Evolutionary conservation across 2,113 vertebrate genomes (phyloP), one percentile per base, ranked within the genome.

Genomic region (Colossoma macropomum): DNA sequence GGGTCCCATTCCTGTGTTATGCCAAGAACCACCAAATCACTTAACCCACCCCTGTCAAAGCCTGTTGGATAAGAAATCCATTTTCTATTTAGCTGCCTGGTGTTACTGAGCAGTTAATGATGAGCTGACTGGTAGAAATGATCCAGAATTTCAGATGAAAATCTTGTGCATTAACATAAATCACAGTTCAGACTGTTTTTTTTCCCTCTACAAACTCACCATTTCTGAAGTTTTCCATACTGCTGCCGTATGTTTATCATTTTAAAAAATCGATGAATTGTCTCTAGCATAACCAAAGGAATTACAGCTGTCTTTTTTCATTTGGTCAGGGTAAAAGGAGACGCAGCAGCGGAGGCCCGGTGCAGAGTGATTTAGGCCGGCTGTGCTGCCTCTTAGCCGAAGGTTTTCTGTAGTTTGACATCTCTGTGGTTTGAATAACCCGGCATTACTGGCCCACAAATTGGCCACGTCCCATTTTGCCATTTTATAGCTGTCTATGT

Each of bases 331-430:
- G 48, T 52, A 27, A 10, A 12, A 27, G 25, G 25, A 63, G 6
- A 30, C 32, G 17, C 54, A 54, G 28, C 52, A 27, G 7, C 16
- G 0, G 13, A 38, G 50, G 21, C 27, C 45, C 19, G 21, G 12
- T n/a, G 54, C 32, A 17, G 52, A 62, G 60, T 60, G 78, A 72
- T 80, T 59, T 80, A 60, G 38, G n/a, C 59, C 32, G n/a, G n/a
- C 63, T 66, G 63, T 32, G 48, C 65, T 56, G 45, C n/a, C 65
- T 17, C 28, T 15, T 56, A 27, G 23, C 65, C 0, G 23, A 79
- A 66, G 28, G 9, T 17, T n/a, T 30, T 68, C 65, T 34, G 16
- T 68, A 68, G 27, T 68, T 32, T 68, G 28, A 25, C 16, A 50
- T 71, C 23, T 71, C 52, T 28, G 66, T 60, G 77, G 65, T 25